Base-by-base conservation (phyloP, 2,888 invertebrate species). In the Hypena proboscidalis region DNA sequence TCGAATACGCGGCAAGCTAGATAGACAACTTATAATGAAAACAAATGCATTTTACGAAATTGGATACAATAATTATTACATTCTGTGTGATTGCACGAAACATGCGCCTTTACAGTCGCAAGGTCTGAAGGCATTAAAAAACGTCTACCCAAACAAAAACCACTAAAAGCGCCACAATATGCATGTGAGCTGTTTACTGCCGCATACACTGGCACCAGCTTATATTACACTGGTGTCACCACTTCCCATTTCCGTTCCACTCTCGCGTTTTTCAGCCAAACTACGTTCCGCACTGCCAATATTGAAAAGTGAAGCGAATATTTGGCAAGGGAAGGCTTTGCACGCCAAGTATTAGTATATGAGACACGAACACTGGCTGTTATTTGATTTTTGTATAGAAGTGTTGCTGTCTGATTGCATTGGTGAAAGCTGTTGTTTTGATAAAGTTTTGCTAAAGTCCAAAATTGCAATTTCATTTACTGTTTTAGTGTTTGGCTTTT, bases 231-330 rank as follows among this genome's bases (percentile, higher is more conserved):
- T 60, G 63, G 67, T 74, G 77, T 77, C 80, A 78, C 67, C 62
- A 74, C 73, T 71, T 55, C 72, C 77, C 64, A 76, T 78, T 80
- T 83, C 81, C 81, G 77, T 70, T 72, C 73, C 58, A 77, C 76
- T 80, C 77, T 71, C 62, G 52, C 66, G 70, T 77, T 76, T 83
- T 82, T 82, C 74, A 76, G 58, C 73, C 69, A 77, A 80, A 80
- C 70, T 80, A 69, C 72, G 62, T 65, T 64, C 59, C 59, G 61
- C 67, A 64, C 56, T 67, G 72, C 76, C 81, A 77, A 81, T 79
- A 79, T 78, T 75, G 78, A 71, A 74, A 64, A 65, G 54, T 63
- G 62, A 51, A 51, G 62, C 60, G 65, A 67, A 75, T 73, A 76
- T 80, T 80, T 77, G 78, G 79, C 75, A 72, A 70, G 59, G 47